phyloP scores from a whole-genome alignment of 2,797 vertebrate genomes.

The Scleropages formosus region DNA sequence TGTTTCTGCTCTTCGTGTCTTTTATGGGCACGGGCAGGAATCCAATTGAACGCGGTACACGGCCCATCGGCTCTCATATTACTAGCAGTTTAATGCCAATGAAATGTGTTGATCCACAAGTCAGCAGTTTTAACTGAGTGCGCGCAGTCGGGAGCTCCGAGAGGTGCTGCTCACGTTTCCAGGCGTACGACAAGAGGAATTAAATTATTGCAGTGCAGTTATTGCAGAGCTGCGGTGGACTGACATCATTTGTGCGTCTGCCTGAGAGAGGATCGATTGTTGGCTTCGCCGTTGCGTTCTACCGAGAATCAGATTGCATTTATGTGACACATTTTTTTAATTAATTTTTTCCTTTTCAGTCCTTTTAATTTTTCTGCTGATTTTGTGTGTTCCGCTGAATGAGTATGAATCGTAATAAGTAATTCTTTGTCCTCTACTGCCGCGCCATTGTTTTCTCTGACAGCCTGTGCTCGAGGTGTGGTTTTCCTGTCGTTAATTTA shows the following conservation, averaged over 20 bases:
- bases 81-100: constrained; percentile 40
- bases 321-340: constrained; percentile 13
- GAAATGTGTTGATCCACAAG: constrained; percentile 42
- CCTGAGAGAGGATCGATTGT: constrained; percentile 15
- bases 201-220: not conserved
- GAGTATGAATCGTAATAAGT: constrained; percentile 49
- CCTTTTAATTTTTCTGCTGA: constrained; percentile 36
- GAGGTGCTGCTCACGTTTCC: not conserved
- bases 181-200: not conserved
- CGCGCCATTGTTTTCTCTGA: constrained; percentile 31
- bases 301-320: constrained; percentile 30
- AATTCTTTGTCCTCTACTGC: constrained; percentile 19
- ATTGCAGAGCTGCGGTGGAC: not conserved
- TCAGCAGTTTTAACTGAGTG: constrained; percentile 51
- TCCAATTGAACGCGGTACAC: constrained; percentile 3
- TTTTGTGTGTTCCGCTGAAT: constrained; percentile 11
- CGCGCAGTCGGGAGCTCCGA: not conserved
- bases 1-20: constrained; percentile 30
- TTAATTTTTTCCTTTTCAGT: not conserved
- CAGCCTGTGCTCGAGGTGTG: constrained; percentile 37
- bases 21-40: constrained; percentile 37
- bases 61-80: constrained; percentile 41
- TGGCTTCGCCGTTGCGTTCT: constrained; percentile 31
- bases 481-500: constrained; percentile 43
- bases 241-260: constrained; percentile 26